Evolutionary conservation across 2,797 vertebrate genomes (phyloP), one percentile per base, ranked within the genome.

Genomic region (Mallotus villosus): DNA sequence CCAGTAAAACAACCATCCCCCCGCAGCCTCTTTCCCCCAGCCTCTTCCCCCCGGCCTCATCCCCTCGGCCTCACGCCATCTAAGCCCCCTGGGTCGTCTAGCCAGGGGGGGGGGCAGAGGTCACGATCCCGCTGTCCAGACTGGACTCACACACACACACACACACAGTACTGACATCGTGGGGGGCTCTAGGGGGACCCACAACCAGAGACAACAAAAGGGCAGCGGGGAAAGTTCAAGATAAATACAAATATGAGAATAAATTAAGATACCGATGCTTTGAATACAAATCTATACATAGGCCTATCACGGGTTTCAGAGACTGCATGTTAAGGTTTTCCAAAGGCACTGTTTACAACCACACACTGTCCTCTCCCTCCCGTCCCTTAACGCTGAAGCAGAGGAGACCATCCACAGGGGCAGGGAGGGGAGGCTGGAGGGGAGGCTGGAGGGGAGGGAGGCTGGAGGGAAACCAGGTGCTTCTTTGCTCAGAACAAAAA

Each of bases 331-430:
- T 87, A 91, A 84, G 83, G 87, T 87, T 89, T 93, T 89, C 82
- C 37, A 41, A 84, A 94, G 93, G 92, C 93, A 94, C 93, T 92
- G 91, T 92, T 88, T 91, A 87, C 77, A 88, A 92, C 88, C 90
- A 88, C 87, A 92, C 91, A 90, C 88, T 89, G 85, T 86, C 88
- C 83, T 78, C 83, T 82, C 70, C 79, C 84, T 79, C 79, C 85
- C 78, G 76, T 86, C 77, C 81, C 78, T 79, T 86, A 81, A 84
- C 82, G 80, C 82, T 57, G 76, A 67, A 41, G 76, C 69, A 72
- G 25, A 61, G 22, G 3, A 3, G 58, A 21, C 3, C 9, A 22
- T 60, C 22, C 7, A 19, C 9, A 22, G 25, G 61, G n/a, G 61
- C 8, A 27, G 16, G 25, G 25, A 14, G 24, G 53, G 58, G 58